Percentiles rank a stretch among this genome's conserved stretches.
Evolutionary conservation across 2,113 vertebrate species (phyloP).

Genomic region (Entomyzon cyanotis): DNA sequence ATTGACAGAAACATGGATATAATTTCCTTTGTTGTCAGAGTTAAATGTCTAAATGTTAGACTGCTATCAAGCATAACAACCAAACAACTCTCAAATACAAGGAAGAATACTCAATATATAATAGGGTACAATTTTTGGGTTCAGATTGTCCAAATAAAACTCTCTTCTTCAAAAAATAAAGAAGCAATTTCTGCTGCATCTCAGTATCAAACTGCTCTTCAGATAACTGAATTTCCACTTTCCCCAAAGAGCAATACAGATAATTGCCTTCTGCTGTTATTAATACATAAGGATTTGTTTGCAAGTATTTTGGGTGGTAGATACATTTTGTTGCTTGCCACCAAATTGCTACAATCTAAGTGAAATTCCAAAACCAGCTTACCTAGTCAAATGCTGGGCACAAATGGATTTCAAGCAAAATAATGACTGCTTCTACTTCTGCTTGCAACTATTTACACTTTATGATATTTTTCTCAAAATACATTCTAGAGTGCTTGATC

Average conservation of each 20-base stretch:
- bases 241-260: background rate
- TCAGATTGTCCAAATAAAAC: background rate
- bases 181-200: background rate
- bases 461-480: background rate
- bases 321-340: background rate
- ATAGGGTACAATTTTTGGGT: fast-evolving
- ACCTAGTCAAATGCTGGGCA: background rate
- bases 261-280: conserved; percentile 19
- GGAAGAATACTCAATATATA: background rate
- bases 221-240: background rate
- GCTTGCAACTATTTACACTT: background rate
- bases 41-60: background rate
- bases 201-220: background rate
- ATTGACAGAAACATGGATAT: background rate
- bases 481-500: background rate
- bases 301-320: conserved; percentile 8
- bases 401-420: background rate
- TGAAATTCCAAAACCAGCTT: background rate
- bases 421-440: background rate
- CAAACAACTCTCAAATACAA: background rate
- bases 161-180: background rate
- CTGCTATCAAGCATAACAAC: background rate
- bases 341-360: background rate
- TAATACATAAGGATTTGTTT: conserved; percentile 24
- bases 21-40: background rate